Conservation (phyloP, 2,113 vertebrate species). For the Okapia johnstoni region DNA sequence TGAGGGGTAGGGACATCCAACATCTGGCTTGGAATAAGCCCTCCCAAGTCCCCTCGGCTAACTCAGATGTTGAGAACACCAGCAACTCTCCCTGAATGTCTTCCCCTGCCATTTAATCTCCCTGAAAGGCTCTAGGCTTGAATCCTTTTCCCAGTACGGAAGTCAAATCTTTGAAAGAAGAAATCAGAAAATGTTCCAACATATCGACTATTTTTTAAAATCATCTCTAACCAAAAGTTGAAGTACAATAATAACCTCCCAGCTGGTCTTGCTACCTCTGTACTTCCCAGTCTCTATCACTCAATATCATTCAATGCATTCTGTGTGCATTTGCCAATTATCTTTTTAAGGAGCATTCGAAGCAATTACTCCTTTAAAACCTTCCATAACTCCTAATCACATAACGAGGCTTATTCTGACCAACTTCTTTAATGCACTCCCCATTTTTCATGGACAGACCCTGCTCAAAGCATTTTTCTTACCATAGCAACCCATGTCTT, state of each 20-base stretch:
- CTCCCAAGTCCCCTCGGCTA: neutral
- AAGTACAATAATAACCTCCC: neutral
- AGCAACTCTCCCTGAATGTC: neutral
- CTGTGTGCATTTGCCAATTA: neutral
- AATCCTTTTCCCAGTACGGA: neutral
- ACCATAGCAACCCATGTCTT: neutral
- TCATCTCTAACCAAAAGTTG: neutral
- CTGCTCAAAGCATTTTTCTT: neutral
- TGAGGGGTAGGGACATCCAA: neutral
- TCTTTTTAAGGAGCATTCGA: neutral
- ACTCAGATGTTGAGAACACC: neutral
- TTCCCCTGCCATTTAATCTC: neutral
- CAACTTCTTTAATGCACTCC: neutral
- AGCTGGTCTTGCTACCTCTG: neutral
- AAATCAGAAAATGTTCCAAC: neutral
- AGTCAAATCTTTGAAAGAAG: slow-evolving; percentile 3
- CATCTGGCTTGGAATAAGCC: neutral
- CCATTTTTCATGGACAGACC: neutral
- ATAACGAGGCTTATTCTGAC: neutral
- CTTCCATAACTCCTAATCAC: neutral
- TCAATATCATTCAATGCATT: neutral
- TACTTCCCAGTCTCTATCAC: neutral
- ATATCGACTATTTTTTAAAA: neutral
- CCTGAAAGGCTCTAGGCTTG: neutral
- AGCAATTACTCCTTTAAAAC: neutral